Conservation (phyloP, 1,140 invertebrate genomes). For the Stegodyphus mimosarum region DNA sequence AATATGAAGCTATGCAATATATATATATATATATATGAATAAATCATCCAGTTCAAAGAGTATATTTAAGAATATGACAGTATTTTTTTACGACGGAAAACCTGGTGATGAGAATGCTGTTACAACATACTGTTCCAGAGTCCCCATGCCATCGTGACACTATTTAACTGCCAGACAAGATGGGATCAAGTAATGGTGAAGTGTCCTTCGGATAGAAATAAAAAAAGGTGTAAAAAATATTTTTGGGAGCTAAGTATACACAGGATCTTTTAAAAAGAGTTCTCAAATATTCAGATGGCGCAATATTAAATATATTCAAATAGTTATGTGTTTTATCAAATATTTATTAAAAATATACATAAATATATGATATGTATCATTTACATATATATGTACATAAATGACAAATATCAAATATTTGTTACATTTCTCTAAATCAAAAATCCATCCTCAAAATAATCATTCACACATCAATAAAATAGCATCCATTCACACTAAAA, state of each 20-base stretch:
- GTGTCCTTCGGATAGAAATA: conserved; percentile 44
- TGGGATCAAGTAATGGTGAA: conserved; percentile 3
- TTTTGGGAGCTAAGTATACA: conserved; percentile 24
- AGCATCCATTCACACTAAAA: too few species aligned
- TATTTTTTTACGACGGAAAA: conserved; percentile 6
- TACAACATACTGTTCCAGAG: conserved; percentile 29
- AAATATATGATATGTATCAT: too few species aligned
- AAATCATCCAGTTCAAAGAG: not conserved
- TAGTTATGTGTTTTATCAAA: too few species aligned
- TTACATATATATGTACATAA: too few species aligned
- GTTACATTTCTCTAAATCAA: too few species aligned
- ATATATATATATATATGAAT: not conserved
- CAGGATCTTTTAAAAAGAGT: conserved; percentile 26
- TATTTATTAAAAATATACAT: too few species aligned
- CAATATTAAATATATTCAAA: not conserved
- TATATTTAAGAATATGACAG: not conserved
- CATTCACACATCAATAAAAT: too few species aligned
- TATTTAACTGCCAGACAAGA: conserved; percentile 50
- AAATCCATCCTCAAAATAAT: too few species aligned
- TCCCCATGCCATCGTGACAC: conserved; percentile 36
- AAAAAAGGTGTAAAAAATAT: conserved; percentile 52
- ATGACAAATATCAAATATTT: too few species aligned
- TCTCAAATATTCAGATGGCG: conserved; percentile 8
- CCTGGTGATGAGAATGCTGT: conserved; percentile 11
- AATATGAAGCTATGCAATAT: not conserved